phyloP scores from a whole-genome alignment of 2,113 vertebrate species.

The Phyllostomus discolor region DNA sequence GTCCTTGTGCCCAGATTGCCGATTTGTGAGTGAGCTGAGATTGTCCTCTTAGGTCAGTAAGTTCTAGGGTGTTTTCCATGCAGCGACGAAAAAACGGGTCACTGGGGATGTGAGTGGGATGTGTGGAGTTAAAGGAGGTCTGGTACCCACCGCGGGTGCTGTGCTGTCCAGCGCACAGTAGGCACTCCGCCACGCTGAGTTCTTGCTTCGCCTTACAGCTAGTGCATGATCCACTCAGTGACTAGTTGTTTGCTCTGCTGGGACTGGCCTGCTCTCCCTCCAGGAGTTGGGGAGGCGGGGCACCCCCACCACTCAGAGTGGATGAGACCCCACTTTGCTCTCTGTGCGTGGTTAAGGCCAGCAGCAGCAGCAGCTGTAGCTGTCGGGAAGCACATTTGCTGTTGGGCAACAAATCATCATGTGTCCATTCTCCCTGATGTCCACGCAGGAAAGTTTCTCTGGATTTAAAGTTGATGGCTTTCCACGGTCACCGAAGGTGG shows the following conservation, averaged over 20 bases:
- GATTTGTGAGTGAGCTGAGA: neutral
- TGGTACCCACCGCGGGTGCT: accelerated
- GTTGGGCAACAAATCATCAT: neutral
- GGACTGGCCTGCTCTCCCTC: too few species aligned
- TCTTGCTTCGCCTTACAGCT: neutral
- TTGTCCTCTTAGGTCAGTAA: neutral
- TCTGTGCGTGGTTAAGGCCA: neutral
- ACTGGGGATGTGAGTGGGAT: neutral
- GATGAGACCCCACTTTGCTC: neutral
- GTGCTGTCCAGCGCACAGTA: too few species aligned
- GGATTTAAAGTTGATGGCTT: neutral
- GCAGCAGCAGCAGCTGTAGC: neutral
- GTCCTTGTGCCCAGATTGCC: neutral
- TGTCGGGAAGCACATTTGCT: neutral
- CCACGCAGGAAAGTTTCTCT: neutral
- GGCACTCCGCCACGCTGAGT: neutral
- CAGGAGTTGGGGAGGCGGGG: neutral
- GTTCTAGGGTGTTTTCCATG: neutral
- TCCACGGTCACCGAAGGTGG: neutral
- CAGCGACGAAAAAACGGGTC: neutral
- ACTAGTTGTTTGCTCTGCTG: neutral
- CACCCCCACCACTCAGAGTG: neutral
- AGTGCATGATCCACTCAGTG: neutral
- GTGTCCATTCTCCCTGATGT: too few species aligned
- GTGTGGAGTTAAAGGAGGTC: neutral